phyloP scores from a whole-genome alignment of 2,113 vertebrate species.

The Gavia stellata region DNA sequence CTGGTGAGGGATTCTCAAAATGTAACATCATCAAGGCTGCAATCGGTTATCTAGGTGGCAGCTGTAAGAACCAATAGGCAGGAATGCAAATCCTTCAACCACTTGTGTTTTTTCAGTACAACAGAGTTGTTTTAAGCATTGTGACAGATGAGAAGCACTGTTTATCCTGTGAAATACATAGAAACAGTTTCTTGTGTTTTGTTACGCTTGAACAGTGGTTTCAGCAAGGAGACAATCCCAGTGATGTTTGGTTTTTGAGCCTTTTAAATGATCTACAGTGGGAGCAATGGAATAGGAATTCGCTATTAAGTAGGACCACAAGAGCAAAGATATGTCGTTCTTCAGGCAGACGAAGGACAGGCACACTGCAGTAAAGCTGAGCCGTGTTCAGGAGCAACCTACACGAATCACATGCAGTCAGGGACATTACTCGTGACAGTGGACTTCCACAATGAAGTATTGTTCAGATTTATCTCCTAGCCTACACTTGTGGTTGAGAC shows the following conservation, averaged over 20 bases:
- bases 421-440: slow-evolving; percentile 15
- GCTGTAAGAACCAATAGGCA: not conserved
- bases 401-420: not conserved
- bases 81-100: not conserved
- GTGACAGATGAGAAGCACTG: not conserved
- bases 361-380: not conserved
- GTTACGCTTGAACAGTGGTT: not conserved
- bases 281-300: not conserved
- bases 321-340: not conserved
- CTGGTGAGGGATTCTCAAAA: not conserved
- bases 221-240: not conserved
- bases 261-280: not conserved
- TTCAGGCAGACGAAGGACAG: not conserved
- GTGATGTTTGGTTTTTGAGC: not conserved
- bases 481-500: slow-evolving; percentile 1
- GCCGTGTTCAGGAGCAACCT: not conserved
- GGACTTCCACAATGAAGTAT: not conserved
- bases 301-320: rapidly evolving
- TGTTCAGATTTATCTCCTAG: slow-evolving; percentile 1
- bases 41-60: not conserved
- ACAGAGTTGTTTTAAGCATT: not conserved
- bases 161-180: not conserved
- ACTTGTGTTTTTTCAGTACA: not conserved
- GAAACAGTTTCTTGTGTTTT: not conserved
- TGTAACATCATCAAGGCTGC: not conserved